These are phyloP conservation scores for Melierax canorus DNA, from an alignment of 2,113 vertebrate genomes.

Conservation along the genomic window DNA sequence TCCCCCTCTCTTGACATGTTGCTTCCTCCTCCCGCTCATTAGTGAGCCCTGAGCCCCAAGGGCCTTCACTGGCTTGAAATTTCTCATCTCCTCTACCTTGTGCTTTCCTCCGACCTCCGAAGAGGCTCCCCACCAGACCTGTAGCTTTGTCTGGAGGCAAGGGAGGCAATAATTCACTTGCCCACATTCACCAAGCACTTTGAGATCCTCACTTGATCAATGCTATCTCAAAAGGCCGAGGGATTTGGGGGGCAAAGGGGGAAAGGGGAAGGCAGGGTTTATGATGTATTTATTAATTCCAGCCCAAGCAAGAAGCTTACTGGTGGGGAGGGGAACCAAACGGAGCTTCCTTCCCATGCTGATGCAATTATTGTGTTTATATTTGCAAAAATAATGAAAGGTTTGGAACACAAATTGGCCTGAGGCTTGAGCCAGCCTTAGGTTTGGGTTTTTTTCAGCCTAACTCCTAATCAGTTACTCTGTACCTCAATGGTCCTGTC, in stretches of 20 bases:
- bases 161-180: neutral
- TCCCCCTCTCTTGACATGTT: neutral
- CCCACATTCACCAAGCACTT: neutral
- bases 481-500: neutral
- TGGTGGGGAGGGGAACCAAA: neutral
- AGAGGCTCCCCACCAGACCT: neutral
- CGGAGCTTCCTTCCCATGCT: neutral
- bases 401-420: neutral
- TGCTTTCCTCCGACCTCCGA: neutral
- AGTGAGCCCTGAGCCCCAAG: neutral
- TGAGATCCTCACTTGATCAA: neutral
- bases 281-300: slow-evolving; percentile 10
- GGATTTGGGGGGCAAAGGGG: neutral
- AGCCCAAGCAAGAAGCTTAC: neutral
- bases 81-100: neutral
- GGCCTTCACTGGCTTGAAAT: neutral
- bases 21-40: neutral
- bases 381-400: slow-evolving; percentile 17
- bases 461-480: neutral
- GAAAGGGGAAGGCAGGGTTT: neutral
- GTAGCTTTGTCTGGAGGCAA: neutral
- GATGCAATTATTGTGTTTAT: neutral
- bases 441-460: neutral
- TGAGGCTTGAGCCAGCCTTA: neutral
- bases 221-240: neutral